Base-by-base conservation (phyloP, 2,888 invertebrate species). In the Tridacna crocea region DNA sequence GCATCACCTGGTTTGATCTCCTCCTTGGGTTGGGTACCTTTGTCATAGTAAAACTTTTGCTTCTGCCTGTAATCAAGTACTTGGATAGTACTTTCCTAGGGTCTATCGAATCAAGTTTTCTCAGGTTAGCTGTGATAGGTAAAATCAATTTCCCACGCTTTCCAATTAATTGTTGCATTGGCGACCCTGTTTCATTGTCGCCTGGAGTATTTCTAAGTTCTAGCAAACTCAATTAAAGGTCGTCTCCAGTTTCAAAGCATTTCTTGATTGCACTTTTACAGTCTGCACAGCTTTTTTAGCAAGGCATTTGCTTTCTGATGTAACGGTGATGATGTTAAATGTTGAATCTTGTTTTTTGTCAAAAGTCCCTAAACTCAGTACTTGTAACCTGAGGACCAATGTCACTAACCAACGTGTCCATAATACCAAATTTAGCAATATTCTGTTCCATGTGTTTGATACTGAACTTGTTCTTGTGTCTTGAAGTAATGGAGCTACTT, bases 301-400 rank as follows among this genome's bases (percentile, higher is more conserved):
- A 13, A 80, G 72, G 13, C 88, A 79, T 89, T 89, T 13, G 83
- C 58, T 61, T 88, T 84, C 27, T 77, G 76, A 68, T 85, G 78
- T 68, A 72, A 27, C 24, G 84, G 88, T 11, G 79, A 80, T 4
- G 79, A 87, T 6, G 81, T 85, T 13, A 70, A 24, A 58, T 66
- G 72, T 24, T 51, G 46, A 26, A 76, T 65, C 0, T 70, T 66
- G 61, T 75, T 51, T 15, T 13, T 55, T 26, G 51, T 3, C 24
- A 55, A 13, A 76, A 68, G 0, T 76, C 51, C 51, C 72, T 77
- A 63, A 87, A 88, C 51, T 86, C 79, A 2, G 19, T 4, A 63
- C 83, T 75, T 1, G 75, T 24, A 19, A 55, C 3, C 55, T 55
- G 55, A 55, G 11, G 55, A 6, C 55, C 55, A 19, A 1, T 55